A percentile compares a stretch with the other conserved stretches of the same genome.
phyloP scores from a whole-genome alignment of 2,888 invertebrate species.

The Coecobrya sp. region DNA sequence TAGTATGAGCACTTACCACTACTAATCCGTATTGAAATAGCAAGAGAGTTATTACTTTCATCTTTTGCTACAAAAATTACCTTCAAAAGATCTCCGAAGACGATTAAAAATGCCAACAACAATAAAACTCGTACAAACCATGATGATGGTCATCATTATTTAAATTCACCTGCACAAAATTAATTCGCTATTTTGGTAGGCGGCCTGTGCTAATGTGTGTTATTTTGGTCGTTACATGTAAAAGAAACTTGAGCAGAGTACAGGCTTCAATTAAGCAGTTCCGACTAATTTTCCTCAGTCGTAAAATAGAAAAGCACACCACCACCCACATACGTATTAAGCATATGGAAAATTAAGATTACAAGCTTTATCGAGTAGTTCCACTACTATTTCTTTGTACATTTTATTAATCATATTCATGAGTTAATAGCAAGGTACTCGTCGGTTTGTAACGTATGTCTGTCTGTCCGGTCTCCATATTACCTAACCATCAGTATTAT shows the following conservation, averaged over 20 bases:
- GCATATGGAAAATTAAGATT: conserved; percentile 43
- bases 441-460: neutral
- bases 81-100: conserved; percentile 27
- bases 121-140: conserved; percentile 12
- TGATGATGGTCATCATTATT: neutral
- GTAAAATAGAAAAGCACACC: conserved; percentile 70
- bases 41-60: neutral
- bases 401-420: neutral
- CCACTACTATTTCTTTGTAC: neutral
- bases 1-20: neutral
- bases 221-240: conserved; percentile 47
- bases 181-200: conserved; percentile 54
- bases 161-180: conserved; percentile 44
- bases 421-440: neutral
- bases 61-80: neutral
- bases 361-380: conserved; percentile 20
- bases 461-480: too few species aligned
- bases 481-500: too few species aligned
- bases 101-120: conserved; percentile 34
- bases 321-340: conserved; percentile 48
- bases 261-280: conserved; percentile 72
- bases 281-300: conserved; percentile 75
- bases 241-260: conserved; percentile 41
- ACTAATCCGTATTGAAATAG: neutral
- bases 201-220: conserved; percentile 26